A percentile compares a stretch with the other conserved stretches of the same genome.
These are phyloP conservation scores for Trichonephila clavipes DNA, from an alignment of 1,140 invertebrate species.

Conservation along the genomic window DNA sequence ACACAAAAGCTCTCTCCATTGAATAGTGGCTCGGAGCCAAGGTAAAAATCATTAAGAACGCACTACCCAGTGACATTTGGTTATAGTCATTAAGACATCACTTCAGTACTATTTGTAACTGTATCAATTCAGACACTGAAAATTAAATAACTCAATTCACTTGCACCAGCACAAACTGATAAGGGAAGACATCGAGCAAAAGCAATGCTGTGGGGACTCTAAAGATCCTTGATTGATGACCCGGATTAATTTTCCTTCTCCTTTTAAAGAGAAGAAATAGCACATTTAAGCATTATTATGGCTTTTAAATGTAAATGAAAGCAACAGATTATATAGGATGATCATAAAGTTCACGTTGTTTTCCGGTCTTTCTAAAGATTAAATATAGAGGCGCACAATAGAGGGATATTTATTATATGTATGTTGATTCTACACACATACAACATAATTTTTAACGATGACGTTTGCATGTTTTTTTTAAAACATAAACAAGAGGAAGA, in stretches of 20 bases:
- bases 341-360: background rate
- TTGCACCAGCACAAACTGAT: background rate
- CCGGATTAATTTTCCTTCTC: constrained; percentile 18
- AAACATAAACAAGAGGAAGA: background rate
- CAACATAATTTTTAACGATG: background rate
- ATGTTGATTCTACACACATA: background rate
- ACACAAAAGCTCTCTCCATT: background rate
- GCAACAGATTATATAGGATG: constrained; percentile 12
- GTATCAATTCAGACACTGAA: constrained; percentile 1
- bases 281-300: background rate
- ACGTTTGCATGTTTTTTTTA: background rate
- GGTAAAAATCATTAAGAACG: constrained; percentile 2
- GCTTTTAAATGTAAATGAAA: background rate
- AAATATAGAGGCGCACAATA: background rate
- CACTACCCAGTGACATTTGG: background rate
- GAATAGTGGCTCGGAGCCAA: constrained; percentile 1
- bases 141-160: constrained; percentile 30
- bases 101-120: constrained; percentile 15
- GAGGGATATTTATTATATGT: background rate
- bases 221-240: constrained; percentile 12
- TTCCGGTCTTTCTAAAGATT: background rate
- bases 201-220: background rate
- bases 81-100: background rate
- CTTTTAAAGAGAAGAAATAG: background rate
- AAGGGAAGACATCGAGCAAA: background rate